Base-by-base conservation (phyloP, 2,888 invertebrate species). In the Hoplodrina blanda region DNA sequence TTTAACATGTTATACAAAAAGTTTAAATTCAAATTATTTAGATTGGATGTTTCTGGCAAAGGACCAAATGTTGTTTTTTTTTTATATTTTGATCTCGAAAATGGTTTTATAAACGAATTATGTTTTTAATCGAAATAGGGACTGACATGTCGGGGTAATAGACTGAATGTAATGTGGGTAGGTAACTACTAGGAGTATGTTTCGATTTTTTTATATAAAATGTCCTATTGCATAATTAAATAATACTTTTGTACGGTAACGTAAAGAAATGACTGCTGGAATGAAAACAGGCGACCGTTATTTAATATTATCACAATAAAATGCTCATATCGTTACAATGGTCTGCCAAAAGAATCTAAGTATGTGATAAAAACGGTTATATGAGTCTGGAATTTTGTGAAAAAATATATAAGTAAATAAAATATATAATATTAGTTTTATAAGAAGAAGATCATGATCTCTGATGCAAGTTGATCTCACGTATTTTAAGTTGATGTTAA, bases 391-490 rank as follows among this genome's bases (percentile, higher is more conserved):
- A 74, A 69, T 56, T 69, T 77, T 79, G 71, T 67, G 62, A 64
- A 76, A 69, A 71, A 74, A 73, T 77, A 80, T 83, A 79, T 82
- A 76, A 74, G 65, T 74, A 75, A 72, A 80, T 73, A 33, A 70
- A 73, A 74, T 74, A 78, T 74, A 75, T 85, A 85, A 81, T 78
- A 81, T 84, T 86, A 86, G 81, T 83, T 83, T 77, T 83, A 81
- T 73, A 80, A 85, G 94, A 94, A 94, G 94, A 94, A 91, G 87
- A 90, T 90, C 90, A 87, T 92, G 94, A 94, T 94, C 94, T 94
- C 94, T 88, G 88, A 87, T 89, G 87, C 87, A 90, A 88, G 89
- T 91, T 93, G 94, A 94, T 94, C 94, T 94, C 94, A 94, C 85
- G 85, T 91, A 91, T 85, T 91, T 88, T 92, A 91, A 91, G 88